Conservation (phyloP, 2,797 vertebrate genomes). For the Pseudochaenichthys georgianus region DNA sequence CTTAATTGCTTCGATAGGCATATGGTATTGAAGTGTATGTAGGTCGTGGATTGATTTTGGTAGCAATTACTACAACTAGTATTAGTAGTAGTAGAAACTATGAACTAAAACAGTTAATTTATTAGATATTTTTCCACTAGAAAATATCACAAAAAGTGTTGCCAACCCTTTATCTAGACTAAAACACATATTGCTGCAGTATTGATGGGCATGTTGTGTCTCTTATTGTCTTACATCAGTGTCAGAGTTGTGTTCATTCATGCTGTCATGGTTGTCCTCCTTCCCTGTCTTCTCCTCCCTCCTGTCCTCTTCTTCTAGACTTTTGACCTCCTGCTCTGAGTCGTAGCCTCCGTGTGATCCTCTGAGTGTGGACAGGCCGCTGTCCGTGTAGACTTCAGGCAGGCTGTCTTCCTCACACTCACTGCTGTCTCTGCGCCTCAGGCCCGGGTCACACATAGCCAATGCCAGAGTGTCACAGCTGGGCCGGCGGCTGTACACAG, state of each 20-base stretch:
- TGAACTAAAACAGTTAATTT: too few relatives aligned
- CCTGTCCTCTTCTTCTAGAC: slow-evolving; percentile 77
- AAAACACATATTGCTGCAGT: not conserved
- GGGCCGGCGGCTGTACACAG: slow-evolving; percentile 56
- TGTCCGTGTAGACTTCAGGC: slow-evolving; percentile 92
- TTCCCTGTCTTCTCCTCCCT: slow-evolving; percentile 70
- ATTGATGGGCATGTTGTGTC: not conserved
- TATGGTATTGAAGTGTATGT: too few relatives aligned
- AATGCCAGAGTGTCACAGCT: slow-evolving; percentile 84
- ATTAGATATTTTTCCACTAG: too few relatives aligned
- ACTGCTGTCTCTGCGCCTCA: slow-evolving; percentile 87
- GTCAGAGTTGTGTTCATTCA: slow-evolving; percentile 87
- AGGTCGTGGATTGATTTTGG: too few relatives aligned
- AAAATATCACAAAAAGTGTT: too few relatives aligned
- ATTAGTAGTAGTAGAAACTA: too few relatives aligned
- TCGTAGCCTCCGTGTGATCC: slow-evolving; percentile 91
- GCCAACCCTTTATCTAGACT: too few relatives aligned
- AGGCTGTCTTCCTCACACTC: slow-evolving; percentile 93
- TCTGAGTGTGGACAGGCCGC: slow-evolving; percentile 92
- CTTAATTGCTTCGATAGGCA: too few relatives aligned
- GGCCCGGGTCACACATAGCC: slow-evolving; percentile 94
- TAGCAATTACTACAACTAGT: too few relatives aligned
- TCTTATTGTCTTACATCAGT: slow-evolving; percentile 85
- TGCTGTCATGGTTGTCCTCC: slow-evolving; percentile 72
- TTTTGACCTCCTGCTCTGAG: slow-evolving; percentile 89